Evolutionary conservation across 2,113 vertebrate species (phyloP).

Genomic region (Passer domesticus): DNA sequence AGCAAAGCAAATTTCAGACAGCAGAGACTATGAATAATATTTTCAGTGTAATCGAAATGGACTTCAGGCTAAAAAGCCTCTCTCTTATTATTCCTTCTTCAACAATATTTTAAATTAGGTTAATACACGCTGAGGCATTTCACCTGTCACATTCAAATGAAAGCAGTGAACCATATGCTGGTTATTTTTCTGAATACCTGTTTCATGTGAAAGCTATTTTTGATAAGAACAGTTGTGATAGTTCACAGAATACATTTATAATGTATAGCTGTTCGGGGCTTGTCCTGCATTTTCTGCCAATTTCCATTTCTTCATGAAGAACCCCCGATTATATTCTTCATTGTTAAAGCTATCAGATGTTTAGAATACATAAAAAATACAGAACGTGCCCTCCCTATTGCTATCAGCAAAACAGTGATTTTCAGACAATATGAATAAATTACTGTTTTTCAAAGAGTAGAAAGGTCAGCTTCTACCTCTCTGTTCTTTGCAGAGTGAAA

Average conservation of each 20-base stretch:
- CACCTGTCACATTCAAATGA: not conserved
- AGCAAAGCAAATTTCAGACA: not conserved
- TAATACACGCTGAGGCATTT: not conserved
- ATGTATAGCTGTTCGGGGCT: not conserved
- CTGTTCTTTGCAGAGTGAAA: not conserved
- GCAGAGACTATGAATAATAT: not conserved
- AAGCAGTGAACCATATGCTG: not conserved
- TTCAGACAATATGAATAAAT: conserved; percentile 24
- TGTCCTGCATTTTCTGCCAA: not conserved
- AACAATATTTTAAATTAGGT: conserved; percentile 1
- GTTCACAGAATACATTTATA: not conserved
- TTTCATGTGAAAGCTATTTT: not conserved
- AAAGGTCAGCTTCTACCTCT: conserved; percentile 29
- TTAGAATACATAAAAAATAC: not conserved
- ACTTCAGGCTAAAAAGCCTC: not conserved
- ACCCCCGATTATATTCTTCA: not conserved
- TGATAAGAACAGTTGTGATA: not conserved
- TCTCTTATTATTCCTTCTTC: not conserved
- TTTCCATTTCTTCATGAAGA: not conserved
- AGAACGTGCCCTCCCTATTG: not conserved
- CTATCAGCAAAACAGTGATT: conserved; percentile 6
- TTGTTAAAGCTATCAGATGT: not conserved
- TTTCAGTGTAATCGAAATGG: not conserved
- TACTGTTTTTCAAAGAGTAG: not conserved
- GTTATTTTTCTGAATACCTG: not conserved